Conservation (phyloP, 2,888 invertebrate species). For the Pelosia muscerda region DNA sequence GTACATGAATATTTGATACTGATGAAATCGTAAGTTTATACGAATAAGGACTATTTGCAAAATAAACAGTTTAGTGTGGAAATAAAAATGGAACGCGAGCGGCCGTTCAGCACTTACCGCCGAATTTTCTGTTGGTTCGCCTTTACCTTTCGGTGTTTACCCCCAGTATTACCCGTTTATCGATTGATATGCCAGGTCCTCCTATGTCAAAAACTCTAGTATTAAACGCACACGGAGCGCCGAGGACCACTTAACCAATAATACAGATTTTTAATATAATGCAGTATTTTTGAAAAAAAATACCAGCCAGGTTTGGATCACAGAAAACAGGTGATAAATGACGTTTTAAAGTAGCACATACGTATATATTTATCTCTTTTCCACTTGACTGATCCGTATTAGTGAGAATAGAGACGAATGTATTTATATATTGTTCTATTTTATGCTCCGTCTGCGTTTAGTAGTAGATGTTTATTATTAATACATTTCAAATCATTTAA, state of each 20-base stretch:
- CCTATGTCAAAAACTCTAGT: neutral
- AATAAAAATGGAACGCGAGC: neutral
- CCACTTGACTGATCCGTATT: neutral
- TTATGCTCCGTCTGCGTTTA: constrained; percentile 3
- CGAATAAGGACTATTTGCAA: too few species aligned
- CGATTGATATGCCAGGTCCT: neutral
- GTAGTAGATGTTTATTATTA: neutral
- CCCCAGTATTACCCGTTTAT: neutral
- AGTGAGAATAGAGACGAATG: neutral
- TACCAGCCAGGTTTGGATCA: too few species aligned
- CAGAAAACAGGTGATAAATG: neutral
- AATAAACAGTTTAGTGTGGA: neutral
- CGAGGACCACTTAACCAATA: neutral
- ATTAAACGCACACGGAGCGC: constrained; percentile 1
- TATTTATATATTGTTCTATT: too few species aligned
- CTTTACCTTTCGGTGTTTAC: neutral
- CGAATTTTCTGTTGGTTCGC: neutral
- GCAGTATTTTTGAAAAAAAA: too few species aligned
- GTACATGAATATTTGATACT: too few species aligned
- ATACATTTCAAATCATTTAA: neutral
- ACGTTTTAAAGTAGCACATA: neutral
- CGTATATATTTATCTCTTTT: neutral
- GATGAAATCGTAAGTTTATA: too few species aligned
- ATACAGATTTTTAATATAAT: too few species aligned
- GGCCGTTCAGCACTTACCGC: too few species aligned